Evolutionary conservation across 2,797 vertebrate genomes (phyloP), one percentile per base, ranked within the genome.

Genomic region (Bovichtus diacanthus): DNA sequence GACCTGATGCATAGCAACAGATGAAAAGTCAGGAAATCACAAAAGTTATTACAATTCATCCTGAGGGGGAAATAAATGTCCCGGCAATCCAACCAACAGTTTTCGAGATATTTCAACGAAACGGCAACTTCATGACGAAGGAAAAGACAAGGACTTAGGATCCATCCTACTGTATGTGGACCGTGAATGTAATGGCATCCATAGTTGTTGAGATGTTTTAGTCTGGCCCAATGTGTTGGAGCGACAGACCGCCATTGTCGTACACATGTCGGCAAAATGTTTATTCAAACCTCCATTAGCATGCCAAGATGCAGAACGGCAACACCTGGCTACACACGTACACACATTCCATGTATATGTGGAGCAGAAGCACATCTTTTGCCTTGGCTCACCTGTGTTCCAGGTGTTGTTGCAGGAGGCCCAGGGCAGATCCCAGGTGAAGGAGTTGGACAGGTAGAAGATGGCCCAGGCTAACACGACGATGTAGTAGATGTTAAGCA

Each of bases 381-480:
- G 4, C 5, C 41, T 7, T 18, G 29, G 36, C 79, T 73, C 74
- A 99, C 98, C 96, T 92, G 98, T 99, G 88, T 99, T 99, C 98
- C 98, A 99, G 15, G 95, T 94, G 0, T 99, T 96, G 91, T 95
- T 96, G 84, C 98, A 99, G 87, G 96, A 97, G 51, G 97, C 94
- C 98, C 98, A 99, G 1, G 98, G 98, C 19, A 99, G 95, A 84
- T 98, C 90, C 6, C 94, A 94, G 51, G 96, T 97, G 92, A 99
- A 99, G 0, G 96, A 98, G 90, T 96, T 95, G 80, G 95, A 96
- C 87, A 99, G 95, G 90, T 95, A 99, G 93, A 98, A 99, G 87
- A 98, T 92, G 59, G 95, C 97, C 97, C 98, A 99, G 81, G 98
- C 97, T 83, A 99, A 91, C 73, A 99, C 97, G 1, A 99, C 25